Base-by-base conservation (phyloP, 2,113 vertebrate species). In the Bos taurus region DNA sequence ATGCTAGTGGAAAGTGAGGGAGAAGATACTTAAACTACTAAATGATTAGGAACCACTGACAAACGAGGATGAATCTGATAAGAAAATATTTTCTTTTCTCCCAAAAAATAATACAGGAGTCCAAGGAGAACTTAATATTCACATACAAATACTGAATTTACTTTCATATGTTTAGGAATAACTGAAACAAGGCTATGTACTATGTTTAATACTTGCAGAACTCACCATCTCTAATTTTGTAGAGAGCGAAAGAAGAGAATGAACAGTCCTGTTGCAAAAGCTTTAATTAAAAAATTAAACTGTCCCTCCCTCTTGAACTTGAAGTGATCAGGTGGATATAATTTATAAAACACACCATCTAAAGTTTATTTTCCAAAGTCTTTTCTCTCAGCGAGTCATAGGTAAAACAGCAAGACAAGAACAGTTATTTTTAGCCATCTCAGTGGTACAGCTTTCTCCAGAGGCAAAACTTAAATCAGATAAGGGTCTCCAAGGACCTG, bases 401-500 rank as follows among this genome's bases (percentile, higher is more conserved):
- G 36, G 67, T 92, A 94, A 74, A 98, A 85, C 59, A 80, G 78
- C 43, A 89, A 92, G 46, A 57, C 36, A 82, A 86, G 59, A 94
- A 93, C 12, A 28, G 90, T 23, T 97, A 90, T 97, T 97, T 95
- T 97, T 77, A 96, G 95, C 13, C 1, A 16, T 88, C 95, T 91
- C 8, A 26, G 77, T 87, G 33, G 52, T 46, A 95, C 23, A 95
- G n/a, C 83, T 97, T 98, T 84, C 95, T 96, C 87, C 94, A 82
- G 86, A 94, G 90, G 97, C 91, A 97, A n/a, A 93, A 83, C 17
- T 95, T 89, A 96, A 98, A 96, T 60, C 36, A 67, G 59, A 77
- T 80, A 97, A 98, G 97, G 94, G 96, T 94, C 96, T 94, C 87
- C 7, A 52, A 96, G 48, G 95, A 96, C 90, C 97, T 89, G 95